Conservation (phyloP, 2,797 vertebrate species). For the Botia kubotai region DNA sequence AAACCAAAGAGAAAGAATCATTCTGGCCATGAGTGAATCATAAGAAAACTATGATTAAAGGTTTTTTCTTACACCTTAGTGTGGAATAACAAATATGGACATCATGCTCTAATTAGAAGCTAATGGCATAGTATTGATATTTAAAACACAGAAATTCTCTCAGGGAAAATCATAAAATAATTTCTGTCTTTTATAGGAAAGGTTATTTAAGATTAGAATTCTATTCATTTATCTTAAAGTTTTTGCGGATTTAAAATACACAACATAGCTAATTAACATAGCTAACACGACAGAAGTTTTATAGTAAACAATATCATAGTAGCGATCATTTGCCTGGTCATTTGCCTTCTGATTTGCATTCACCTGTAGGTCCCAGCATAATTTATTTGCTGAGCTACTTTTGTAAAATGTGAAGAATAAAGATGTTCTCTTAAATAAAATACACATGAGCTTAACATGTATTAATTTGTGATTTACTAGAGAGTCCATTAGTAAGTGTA, state of each 20-base stretch:
- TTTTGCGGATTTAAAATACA: too few species aligned
- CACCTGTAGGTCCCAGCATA: neutral
- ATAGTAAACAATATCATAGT: too few species aligned
- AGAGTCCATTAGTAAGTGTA: slow-evolving; percentile 31
- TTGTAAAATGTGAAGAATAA: slow-evolving; percentile 7
- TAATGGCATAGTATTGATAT: neutral
- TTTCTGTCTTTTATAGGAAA: neutral
- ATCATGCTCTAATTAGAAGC: neutral
- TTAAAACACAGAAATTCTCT: neutral
- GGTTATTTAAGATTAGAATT: neutral
- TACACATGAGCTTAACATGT: slow-evolving; percentile 1
- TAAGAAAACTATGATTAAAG: slow-evolving; percentile 1
- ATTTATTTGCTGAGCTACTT: neutral
- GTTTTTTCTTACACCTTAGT: neutral
- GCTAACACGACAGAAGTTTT: too few species aligned
- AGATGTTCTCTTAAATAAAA: neutral
- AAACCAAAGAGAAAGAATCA: slow-evolving; percentile 8
- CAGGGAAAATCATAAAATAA: neutral
- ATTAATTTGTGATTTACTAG: slow-evolving; percentile 48
- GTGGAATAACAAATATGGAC: neutral
- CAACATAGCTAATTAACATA: too few species aligned
- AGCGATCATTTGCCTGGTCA: too few species aligned
- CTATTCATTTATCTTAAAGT: neutral
- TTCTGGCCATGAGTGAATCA: neutral
- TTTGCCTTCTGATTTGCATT: neutral